Base-by-base conservation (phyloP, 2,888 invertebrate species). In the Zygaena filipendulae region DNA sequence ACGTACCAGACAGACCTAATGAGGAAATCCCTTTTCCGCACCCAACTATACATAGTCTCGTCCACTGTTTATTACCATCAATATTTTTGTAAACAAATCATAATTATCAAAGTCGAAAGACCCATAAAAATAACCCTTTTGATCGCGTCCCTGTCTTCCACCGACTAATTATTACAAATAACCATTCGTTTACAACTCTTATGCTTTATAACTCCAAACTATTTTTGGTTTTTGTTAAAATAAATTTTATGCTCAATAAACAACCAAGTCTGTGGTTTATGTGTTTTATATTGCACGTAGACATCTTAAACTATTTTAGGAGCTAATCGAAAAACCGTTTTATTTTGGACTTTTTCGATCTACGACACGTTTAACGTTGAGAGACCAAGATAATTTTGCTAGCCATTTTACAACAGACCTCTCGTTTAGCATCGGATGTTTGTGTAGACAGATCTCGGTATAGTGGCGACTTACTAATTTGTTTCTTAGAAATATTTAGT, bases 151-250 rank as follows among this genome's bases (percentile, higher is more conserved):
- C n/a, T n/a, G n/a, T n/a, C n/a, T n/a, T n/a, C n/a, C 44, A 40
- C 39, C 39, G 39, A 47, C 52, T 70, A 69, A 75, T 71, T 68
- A 71, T 66, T 63, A 72, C 66, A 66, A 69, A 71, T 70, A 55
- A 52, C 59, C 51, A 45, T 57, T 52, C 56, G 55, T 47, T 51
- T 35, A n/a, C n/a, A n/a, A n/a, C n/a, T n/a, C n/a, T n/a, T n/a
- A n/a, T n/a, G n/a, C n/a, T n/a, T n/a, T 57, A 53, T 59, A 53
- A 47, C 58, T 44, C 47, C 33, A 54, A 63, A 57, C 49, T 47
- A 54, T 51, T 7, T 16, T 16, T 4, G 7, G 7, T 16, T 6
- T 16, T 54, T 49, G 39, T 42, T 50, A 54, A 52, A 67, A 47
- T 62, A 63, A 59, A 57, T 67, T 67, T 60, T 67, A 50, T 54